These are phyloP conservation scores for Pseudomugil gertrudae DNA, from an alignment of 2,797 vertebrate species.

Conservation along the genomic window DNA sequence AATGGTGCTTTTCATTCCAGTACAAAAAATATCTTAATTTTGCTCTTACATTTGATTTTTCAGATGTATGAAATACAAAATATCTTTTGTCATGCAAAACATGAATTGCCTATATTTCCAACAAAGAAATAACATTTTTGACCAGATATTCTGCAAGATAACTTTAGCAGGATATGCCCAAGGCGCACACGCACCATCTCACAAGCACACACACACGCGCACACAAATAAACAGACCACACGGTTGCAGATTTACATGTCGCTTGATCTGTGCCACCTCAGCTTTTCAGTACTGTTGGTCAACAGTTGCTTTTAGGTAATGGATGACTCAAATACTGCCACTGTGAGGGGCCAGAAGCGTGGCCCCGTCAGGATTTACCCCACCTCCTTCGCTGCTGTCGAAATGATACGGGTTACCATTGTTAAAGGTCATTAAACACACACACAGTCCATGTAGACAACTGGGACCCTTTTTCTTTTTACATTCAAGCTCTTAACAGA, in stretches of 20 bases:
- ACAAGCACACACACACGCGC: not conserved
- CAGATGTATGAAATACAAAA: constrained; percentile 44
- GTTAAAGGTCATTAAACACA: constrained; percentile 67
- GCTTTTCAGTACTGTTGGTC: constrained; percentile 62
- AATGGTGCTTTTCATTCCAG: constrained; percentile 79
- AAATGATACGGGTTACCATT: constrained; percentile 81
- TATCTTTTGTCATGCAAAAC: constrained; percentile 37
- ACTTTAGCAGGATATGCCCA: constrained; percentile 37
- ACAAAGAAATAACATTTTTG: constrained; percentile 23
- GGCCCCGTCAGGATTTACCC: constrained; percentile 66
- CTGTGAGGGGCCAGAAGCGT: constrained; percentile 72
- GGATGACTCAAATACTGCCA: constrained; percentile 75
- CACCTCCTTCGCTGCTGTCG: constrained; percentile 78
- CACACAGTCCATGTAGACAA: constrained; percentile 52
- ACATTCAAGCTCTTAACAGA: constrained; percentile 64
- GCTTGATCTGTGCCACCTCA: constrained; percentile 61
- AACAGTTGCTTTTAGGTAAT: constrained; percentile 65
- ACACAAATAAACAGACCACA: constrained; percentile 32
- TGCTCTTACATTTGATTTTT: constrained; percentile 46
- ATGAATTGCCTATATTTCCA: constrained; percentile 49
- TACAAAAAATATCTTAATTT: constrained; percentile 57
- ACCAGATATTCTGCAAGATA: constrained; percentile 42
- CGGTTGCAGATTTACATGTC: constrained; percentile 47
- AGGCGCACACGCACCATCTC: constrained; percentile 43
- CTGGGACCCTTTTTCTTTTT: constrained; percentile 66